A percentile compares a stretch with the other conserved stretches of the same genome.
These are phyloP conservation scores for Armadillidium nasatum DNA, from an alignment of 1,140 invertebrate species.

Conservation along the genomic window DNA sequence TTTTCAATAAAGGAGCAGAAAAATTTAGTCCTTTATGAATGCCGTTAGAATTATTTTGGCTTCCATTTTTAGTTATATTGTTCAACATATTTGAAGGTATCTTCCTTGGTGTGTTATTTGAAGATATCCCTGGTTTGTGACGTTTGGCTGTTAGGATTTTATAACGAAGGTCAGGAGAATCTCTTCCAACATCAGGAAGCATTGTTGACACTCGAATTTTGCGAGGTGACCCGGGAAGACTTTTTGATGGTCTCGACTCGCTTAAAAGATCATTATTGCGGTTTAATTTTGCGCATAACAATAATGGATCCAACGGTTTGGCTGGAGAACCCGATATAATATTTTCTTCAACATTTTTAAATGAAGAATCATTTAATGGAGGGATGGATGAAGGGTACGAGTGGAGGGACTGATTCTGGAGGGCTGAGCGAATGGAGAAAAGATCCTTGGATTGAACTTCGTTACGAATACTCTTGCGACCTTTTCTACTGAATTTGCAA, in stretches of 20 bases:
- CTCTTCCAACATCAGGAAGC: conserved; percentile 41
- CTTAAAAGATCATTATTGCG: conserved; percentile 29
- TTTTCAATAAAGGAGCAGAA: not conserved
- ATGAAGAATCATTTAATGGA: conserved; percentile 9
- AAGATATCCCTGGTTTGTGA: not conserved
- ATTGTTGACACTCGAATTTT: conserved; percentile 42
- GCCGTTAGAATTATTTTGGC: no score
- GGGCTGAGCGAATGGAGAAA: conserved; percentile 37
- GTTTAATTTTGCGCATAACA: conserved; percentile 37
- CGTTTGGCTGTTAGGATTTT: not conserved
- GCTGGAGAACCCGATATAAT: no score
- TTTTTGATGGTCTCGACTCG: conserved; percentile 37
- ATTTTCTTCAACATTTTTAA: no score
- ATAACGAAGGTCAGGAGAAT: conserved; percentile 41
- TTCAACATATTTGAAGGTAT: no score
- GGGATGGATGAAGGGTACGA: conserved; percentile 42
- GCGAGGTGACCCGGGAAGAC: conserved; percentile 38
- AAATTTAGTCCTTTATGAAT: not conserved
- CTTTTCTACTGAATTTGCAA: conserved; percentile 27
- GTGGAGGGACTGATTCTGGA: conserved; percentile 41
- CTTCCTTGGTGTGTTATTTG: not conserved
- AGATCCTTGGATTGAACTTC: conserved; percentile 35
- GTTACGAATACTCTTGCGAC: conserved; percentile 30
- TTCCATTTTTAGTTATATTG: no score
- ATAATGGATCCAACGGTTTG: conserved; percentile 21